Base-by-base conservation (phyloP, 2,113 vertebrate species). In the Melanerpes formicivorus region DNA sequence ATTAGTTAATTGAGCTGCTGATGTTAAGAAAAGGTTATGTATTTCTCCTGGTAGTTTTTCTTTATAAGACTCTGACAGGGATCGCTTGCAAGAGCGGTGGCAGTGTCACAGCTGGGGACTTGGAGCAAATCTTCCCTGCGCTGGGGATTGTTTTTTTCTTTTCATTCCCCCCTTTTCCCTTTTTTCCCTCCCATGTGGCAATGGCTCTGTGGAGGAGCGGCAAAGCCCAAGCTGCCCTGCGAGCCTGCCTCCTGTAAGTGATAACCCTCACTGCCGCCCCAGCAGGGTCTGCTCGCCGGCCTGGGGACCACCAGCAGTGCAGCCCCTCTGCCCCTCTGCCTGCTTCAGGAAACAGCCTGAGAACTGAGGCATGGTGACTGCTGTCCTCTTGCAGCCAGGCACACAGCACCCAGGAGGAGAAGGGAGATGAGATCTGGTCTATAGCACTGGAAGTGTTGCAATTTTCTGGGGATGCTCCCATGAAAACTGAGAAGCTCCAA, bases 21-120 rank as follows among this genome's bases (percentile, higher is more conserved):
- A 95, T 95, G 97, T 97, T 97, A 97, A 96, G 93, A 96, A 97
- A 97, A 97, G 97, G 96, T 97, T 96, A 95, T 96, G 95, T 97
- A 95, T 97, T 97, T 96, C 95, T 94, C 93, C 93, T 94, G 88
- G 74, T 96, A 96, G 92, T 97, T 97, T 97, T 95, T 87, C 95
- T 96, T 97, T 90, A 65, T 95, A 89, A 96, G 95, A 95, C 92
- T 95, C 91, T 93, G 92, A 91, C 94, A 92, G 64, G 64, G 86
- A 91, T 96, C 86, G 92, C 94, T 90, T 91, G 93, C 95, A 82
- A 89, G 89, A 94, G 93, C 4, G 26, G 44, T 60, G 66, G 81
- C 91, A 87, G 81, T 59, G 75, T 64, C 85, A 52, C 74, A 63
- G 83, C 93, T 92, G 86, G 88, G 85, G 84, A 94, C 44, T 50